Base-by-base conservation (phyloP, 2,113 vertebrate genomes). In the Perccottus glenii region DNA sequence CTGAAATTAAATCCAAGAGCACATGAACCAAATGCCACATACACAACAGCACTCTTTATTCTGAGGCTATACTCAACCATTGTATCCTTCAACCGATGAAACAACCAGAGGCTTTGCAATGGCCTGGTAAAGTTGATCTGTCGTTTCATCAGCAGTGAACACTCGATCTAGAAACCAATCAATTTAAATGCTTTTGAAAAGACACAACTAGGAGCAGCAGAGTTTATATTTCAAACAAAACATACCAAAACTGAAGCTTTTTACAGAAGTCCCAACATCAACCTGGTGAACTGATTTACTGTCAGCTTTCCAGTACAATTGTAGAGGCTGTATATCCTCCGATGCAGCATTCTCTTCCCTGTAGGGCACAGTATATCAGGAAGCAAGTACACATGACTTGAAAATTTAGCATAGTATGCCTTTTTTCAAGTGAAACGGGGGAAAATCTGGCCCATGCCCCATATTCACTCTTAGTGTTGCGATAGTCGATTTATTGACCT, bases 81-180 rank as follows among this genome's bases (percentile, higher is more conserved):
- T 98, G 60, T 99, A 99, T 45, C 98, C 98, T 47, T 92, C 87
- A 9, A 98, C 93, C 12, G 94, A 89, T 47, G 97, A 98, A n/a
- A 94, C 88, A 40, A 99, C 95, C 84, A 99, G 93, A 8, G 97
- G 94, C 67, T 95, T 95, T 9, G 96, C 96, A 7, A 98, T 92
- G 46, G 90, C 91, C 59, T 95, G 92, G 70, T 98, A 99, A 2
- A 99, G 89, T 43, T 95, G 90, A 64, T 81, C 81, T 12, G 96
- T 98, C 32, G 89, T 93, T 89, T 98, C 95, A 0, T 82, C 82
- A 1, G 93, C 89, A 5, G 92, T 86, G 87, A 99, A 98, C 15
- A 99, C 96, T 50, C 92, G 88, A 87, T 99, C 97, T 93, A 57
- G 11, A 16, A 51, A 61, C 9, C 16, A 55, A 55, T 6, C 14